Evolutionary conservation across 2,888 invertebrate species (phyloP), one percentile per base, ranked within the genome.

Genomic region (Habroteleia sp.): DNA sequence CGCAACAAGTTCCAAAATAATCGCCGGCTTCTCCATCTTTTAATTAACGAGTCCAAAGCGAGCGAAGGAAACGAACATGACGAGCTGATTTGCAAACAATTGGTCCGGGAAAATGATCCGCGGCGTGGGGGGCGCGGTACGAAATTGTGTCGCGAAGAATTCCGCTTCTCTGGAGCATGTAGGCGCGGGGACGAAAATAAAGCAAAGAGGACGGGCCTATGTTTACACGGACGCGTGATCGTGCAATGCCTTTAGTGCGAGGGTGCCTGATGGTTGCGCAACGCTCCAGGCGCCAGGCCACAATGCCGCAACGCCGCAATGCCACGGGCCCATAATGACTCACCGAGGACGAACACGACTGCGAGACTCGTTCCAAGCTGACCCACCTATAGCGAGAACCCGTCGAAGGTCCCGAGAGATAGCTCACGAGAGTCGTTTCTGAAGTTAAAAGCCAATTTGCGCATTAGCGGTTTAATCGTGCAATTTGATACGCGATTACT

Each of bases 301-400:
- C 39, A 29, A 14, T 52, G 62, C 41, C 50, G 77, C 63, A 63
- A 75, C 58, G 75, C 54, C 56, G 81, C 80, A 80, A 79, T 74
- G 84, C 82, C 81, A 80, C 82, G 77, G 81, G 81, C 79, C 77
- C 78, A 74, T 54, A 83, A 82, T 86, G 86, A 87, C 85, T 87
- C 86, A 87, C 82, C 84, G 81, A 79, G 82, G 79, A 75, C 73
- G 72, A 78, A 79, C 77, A 80, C 76, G 77, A 79, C 58, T 73
- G 63, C 76, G 76, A 66, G 73, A 62, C 62, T 62, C 48, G 62
- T 63, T 77, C 77, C 77, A 68, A 73, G 80, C 75, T 84, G 84
- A 84, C 85, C 84, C 84, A 84, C 83, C 85, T 84, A 84, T 80
- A 79, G 79, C 80, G 72, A 76, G 62, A 44, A 81, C 82, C 80